Evolutionary conservation across 2,113 vertebrate genomes (phyloP).

Genomic region (Saccopteryx leptura): DNA sequence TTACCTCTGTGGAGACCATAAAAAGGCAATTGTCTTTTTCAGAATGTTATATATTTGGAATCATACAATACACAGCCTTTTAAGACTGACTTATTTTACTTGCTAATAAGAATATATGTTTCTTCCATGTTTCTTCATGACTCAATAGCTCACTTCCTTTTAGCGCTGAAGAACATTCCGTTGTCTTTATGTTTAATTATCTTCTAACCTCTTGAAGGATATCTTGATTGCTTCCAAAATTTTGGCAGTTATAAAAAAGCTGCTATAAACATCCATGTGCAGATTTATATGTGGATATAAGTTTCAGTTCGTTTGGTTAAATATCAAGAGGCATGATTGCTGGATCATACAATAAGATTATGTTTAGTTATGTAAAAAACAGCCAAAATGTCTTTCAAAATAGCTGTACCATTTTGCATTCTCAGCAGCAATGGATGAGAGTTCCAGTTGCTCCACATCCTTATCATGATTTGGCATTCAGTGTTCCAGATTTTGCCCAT

Average conservation of each 20-base stretch:
- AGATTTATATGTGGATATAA: too few relatives aligned
- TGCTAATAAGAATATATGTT: background rate
- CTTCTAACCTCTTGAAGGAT: background rate
- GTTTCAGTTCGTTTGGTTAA: too few relatives aligned
- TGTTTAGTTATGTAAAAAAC: slow-evolving; percentile 19
- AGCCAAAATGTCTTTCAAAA: background rate
- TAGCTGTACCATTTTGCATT: background rate
- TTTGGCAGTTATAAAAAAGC: too few relatives aligned
- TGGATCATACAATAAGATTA: background rate
- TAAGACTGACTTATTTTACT: background rate
- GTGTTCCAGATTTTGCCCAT: background rate
- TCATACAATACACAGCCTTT: background rate
- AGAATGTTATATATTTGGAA: background rate
- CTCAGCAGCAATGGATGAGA: too few relatives aligned
- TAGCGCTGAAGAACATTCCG: background rate
- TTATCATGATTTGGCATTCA: background rate
- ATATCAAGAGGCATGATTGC: background rate
- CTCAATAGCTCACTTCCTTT: background rate
- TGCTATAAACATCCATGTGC: too few relatives aligned
- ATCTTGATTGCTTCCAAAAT: too few relatives aligned
- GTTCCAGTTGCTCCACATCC: background rate
- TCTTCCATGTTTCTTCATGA: background rate
- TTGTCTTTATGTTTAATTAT: background rate
- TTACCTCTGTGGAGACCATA: background rate
- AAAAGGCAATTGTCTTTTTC: background rate